Evolutionary conservation across 2,888 invertebrate species (phyloP), one percentile per base, ranked within the genome.

Genomic region (Heliconius ismenius): DNA sequence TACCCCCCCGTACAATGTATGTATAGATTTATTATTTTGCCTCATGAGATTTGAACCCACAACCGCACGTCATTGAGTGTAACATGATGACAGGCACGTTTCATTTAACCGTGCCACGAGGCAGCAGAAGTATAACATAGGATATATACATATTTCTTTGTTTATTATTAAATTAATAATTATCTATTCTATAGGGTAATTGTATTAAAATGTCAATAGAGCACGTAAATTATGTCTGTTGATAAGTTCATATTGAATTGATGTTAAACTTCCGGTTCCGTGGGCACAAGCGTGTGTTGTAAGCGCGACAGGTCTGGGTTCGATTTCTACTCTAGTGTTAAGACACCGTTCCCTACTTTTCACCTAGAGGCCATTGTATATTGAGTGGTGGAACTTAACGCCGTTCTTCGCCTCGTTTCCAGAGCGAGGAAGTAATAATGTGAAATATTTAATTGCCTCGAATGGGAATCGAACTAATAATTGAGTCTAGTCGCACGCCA

Each of bases 161-260:
- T 67, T 67, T 67, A 67, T 24, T 15, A 67, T n/a, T 15, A n/a
- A 28, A 63, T 2, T 28, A 63, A 64, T 13, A 65, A n/a, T 36
- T 36, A 65, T 65, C 65, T 65, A 36, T n/a, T 65, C 36, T 36
- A 36, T n/a, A 65, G n/a, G 39, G 4, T 67, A 67, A 67, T 26
- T 67, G 67, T 58, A 24, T 2, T 36, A 13, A 36, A 58, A 13
- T 70, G 70, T 70, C 58, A 70, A 70, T 70, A 58, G 32, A 58
- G 70, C 70, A 70, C 70, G 70, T 70, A 70, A 70, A 58, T 58
- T 58, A 18, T 70, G 70, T 36, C 9, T 32, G 70, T 58, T 32
- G 70, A 70, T 70, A 70, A 54, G 32, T 36, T 58, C n/a, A 36
- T 32, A 6, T 36, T 58, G 54, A 58, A 24, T 9, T 58, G 70